Evolutionary conservation across 1,140 invertebrate species (phyloP).

Genomic region (Saccostrea glomerata): DNA sequence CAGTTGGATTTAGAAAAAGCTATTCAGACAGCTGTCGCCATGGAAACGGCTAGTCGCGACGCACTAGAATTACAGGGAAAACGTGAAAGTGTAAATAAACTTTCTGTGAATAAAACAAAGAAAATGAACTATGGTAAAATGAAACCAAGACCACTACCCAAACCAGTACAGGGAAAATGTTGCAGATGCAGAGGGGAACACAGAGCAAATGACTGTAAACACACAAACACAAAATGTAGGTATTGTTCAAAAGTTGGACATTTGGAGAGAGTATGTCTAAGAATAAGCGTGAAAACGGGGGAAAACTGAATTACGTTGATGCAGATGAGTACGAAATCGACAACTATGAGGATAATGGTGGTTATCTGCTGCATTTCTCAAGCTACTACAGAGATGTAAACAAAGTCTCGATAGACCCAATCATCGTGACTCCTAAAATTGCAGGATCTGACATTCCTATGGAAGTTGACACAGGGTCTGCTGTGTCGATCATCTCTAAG

Average conservation of each 20-base stretch:
- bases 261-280: not conserved
- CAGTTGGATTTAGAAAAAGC: constrained; percentile 54
- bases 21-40: constrained; percentile 50
- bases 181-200: not conserved
- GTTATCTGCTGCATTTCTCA: too few relatives aligned
- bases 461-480: constrained; percentile 60
- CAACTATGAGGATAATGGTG: too few relatives aligned
- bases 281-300: too few relatives aligned
- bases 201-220: not conserved
- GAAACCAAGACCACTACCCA: not conserved
- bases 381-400: not conserved
- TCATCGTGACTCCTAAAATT: not conserved
- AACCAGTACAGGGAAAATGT: not conserved
- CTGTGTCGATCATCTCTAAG: constrained; percentile 53
- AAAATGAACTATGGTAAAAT: too few relatives aligned
- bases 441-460: constrained; percentile 40
- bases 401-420: not conserved
- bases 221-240: not conserved
- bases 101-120: not conserved
- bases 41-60: constrained; percentile 54
- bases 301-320: too few relatives aligned
- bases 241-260: not conserved
- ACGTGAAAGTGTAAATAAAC: not conserved
- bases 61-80: not conserved
- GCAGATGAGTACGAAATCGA: too few relatives aligned